Percentiles rank a stretch among this genome's conserved stretches.
These are phyloP conservation scores for Vanessa cardui DNA, from an alignment of 2,888 invertebrate species.

Conservation along the genomic window DNA sequence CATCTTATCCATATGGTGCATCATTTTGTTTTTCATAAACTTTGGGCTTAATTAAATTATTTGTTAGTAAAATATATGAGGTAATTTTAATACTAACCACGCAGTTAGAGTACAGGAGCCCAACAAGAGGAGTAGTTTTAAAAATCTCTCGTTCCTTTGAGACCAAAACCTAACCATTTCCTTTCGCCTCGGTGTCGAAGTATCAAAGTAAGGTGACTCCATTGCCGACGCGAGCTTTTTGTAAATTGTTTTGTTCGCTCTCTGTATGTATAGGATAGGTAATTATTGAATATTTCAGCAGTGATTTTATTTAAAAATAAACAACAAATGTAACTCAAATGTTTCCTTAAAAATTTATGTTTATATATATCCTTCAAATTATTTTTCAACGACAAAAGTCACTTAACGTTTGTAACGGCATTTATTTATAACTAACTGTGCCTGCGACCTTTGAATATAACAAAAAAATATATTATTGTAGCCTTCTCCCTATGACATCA, in stretches of 20 bases:
- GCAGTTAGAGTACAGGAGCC: conserved; percentile 59
- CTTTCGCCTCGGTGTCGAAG: conserved; percentile 52
- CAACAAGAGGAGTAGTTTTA: conserved; percentile 56
- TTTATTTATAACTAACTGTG: no score
- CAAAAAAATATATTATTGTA: no score
- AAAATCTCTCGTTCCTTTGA: conserved; percentile 55
- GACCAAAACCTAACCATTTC: conserved; percentile 57
- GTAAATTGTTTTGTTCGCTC: conserved; percentile 54
- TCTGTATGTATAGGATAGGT: conserved; percentile 46
- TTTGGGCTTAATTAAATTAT: no score
- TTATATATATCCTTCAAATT: no score
- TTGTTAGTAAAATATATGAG: no score
- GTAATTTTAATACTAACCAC: conserved; percentile 51
- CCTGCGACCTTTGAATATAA: no score
- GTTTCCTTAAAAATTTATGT: no score
- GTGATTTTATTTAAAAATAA: not conserved
- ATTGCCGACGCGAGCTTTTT: conserved; percentile 57
- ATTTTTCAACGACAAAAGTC: not conserved
- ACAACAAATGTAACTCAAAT: not conserved
- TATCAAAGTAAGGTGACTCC: conserved; percentile 62
- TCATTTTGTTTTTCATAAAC: no score
- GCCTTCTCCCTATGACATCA: no score
- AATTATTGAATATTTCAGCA: conserved; percentile 1
- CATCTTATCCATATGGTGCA: no score
- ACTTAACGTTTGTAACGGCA: no score